Base-by-base conservation (phyloP, 1,140 invertebrate genomes). In the Pseudomyrmex cubaensis region DNA sequence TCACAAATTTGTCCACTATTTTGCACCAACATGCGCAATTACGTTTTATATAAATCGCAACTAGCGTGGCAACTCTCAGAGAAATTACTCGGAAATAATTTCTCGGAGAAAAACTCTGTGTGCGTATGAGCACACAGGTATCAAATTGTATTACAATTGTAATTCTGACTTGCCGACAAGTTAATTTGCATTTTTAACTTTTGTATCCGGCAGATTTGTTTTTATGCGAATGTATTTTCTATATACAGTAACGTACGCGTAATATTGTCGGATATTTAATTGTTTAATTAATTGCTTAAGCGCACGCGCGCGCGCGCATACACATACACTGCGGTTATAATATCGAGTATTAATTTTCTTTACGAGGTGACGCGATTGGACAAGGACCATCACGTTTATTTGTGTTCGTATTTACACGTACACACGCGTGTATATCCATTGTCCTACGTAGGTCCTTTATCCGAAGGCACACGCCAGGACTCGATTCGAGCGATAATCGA, bases 401-500 rank as follows among this genome's bases (percentile, higher is more conserved):
- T 52, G 17, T 50, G 62, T 67, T 67, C 67, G 50, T 54, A 59
- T 48, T 48, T 52, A 50, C 44, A 48, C 57, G 48, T 64, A 85
- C 67, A 82, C 66, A 13, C 54, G 17, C 20, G 20, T 69, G 50
- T 50, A 64, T 46, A 73, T 70, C 70, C 64, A 85, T 87, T 85
- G 83, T 88, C 67, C 73, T 8, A 54, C n/a, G 44, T 54, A 56
- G 61, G 61, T 85, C 72, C 67, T 85, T 85, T 82, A 85, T 88
- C 85, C 73, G 64, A 56, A 62, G 46, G 85, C 76, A 73, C 48
- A 76, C 57, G 75, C 66, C 83, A 67, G 73, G 70, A 78, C 70
- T 84, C 85, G 85, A 86, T 80, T 74, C 78, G 64, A 88, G 22
- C 82, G 87, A 88, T 87, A 75, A 87, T 87, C 85, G 86, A 88